These are phyloP conservation scores for Sebastes steindachneri DNA, from an alignment of 2,797 vertebrate genomes.

Conservation along the genomic window DNA sequence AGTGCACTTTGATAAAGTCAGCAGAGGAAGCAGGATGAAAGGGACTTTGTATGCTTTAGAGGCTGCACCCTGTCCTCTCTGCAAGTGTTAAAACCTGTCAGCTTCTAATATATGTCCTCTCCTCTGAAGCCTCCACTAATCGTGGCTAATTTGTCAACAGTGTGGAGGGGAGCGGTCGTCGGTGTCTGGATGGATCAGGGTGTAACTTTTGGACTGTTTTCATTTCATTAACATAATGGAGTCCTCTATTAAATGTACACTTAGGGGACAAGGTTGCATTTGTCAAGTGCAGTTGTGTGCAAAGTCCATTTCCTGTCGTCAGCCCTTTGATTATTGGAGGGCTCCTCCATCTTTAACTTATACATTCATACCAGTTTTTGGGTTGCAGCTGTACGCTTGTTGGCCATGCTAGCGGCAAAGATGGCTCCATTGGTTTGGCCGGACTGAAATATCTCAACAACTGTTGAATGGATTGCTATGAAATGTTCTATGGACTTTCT, in stretches of 20 bases:
- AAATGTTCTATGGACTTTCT: background rate
- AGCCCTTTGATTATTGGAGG: background rate
- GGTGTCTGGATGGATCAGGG: conserved; percentile 36
- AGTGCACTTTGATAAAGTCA: conserved; percentile 57
- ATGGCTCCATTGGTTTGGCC: background rate
- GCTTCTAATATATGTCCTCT: conserved; percentile 58
- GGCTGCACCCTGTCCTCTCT: conserved; percentile 50
- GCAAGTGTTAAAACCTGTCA: conserved; percentile 64
- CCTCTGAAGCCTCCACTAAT: conserved; percentile 31
- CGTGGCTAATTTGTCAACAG: conserved; percentile 38
- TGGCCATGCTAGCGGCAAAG: no score
- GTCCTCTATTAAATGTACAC: conserved; percentile 38
- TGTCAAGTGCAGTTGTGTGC: conserved; percentile 30
- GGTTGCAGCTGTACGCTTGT: background rate
- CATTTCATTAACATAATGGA: conserved; percentile 70
- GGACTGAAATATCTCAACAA: background rate
- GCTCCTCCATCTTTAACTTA: background rate
- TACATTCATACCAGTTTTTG: background rate
- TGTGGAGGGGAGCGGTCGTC: conserved; percentile 20
- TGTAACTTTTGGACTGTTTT: conserved; percentile 58
- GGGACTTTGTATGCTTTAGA: conserved; percentile 53
- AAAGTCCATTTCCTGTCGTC: background rate
- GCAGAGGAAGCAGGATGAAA: conserved; percentile 33
- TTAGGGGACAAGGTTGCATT: conserved; percentile 31
- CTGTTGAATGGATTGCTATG: background rate